Evolutionary conservation across 2,113 vertebrate genomes (phyloP), one percentile per base, ranked within the genome.

Genomic region (Mastomys coucha): DNA sequence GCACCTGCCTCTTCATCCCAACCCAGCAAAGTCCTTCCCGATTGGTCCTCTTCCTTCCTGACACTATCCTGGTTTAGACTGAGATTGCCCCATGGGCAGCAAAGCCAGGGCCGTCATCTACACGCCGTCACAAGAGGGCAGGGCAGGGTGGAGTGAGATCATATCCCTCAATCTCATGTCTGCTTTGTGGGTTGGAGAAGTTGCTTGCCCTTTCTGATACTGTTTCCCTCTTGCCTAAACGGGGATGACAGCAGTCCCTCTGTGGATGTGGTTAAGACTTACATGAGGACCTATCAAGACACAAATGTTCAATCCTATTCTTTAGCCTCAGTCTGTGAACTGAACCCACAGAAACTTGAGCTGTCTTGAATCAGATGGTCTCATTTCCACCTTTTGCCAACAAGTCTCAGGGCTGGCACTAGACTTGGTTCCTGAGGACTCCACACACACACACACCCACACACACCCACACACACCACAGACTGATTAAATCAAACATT

Each of bases 21-120:
- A 67, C 75, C 85, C 36, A 78, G 90, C 65, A n/a, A 95, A 94
- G 42, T 77, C 92, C 51, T 13, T 91, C 49, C 42, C 42, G 36
- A 49, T n/a, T 78, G 5, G 33, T n/a, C 14, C 65, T 22, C 45
- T 82, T 39, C 33, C 73, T 56, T 45, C 56, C 49, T 72, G 22
- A 49, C 72, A 31, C 19, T 12, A 60, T 72, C 51, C 81, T 65
- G n/a, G 51, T 31, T 89, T 92, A 76, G 63, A 84, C 45, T 36
- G 33, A 28, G 65, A 56, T 92, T 7, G 28, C 20, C 28, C 39
- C 12, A 3, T 75, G 69, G 73, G 42, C 80, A 82, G 49, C 39
- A 81, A 88, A 51, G 22, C 70, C 78, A 73, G 39, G 24, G 19
- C 69, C 63, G 51, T 70, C 14, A 0, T 51, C 90, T 80, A 0